These are phyloP conservation scores for Gryllus longicercus DNA, from an alignment of 2,888 invertebrate genomes.

Conservation along the genomic window DNA sequence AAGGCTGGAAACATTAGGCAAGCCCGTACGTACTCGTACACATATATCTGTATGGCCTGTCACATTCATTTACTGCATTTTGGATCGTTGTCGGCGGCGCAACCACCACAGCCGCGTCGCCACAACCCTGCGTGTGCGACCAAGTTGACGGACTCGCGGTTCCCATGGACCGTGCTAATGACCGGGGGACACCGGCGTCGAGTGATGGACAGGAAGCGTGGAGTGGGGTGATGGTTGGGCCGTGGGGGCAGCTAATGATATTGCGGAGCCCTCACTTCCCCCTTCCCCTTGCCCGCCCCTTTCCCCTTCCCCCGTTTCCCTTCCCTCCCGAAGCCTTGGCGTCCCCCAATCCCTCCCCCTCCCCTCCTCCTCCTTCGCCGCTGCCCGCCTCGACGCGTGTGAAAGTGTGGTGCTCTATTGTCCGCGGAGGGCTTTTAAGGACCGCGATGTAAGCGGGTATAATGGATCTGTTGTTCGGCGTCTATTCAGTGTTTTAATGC, in stretches of 20 bases:
- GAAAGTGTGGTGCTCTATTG: slow-evolving; percentile 17
- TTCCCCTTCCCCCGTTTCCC: neutral
- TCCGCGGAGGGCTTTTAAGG: slow-evolving; percentile 8
- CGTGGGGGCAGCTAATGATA: neutral
- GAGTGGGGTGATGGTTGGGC: too few relatives aligned
- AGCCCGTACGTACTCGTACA: too few relatives aligned
- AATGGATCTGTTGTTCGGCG: slow-evolving; percentile 1
- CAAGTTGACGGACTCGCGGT: too few relatives aligned
- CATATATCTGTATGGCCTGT: too few relatives aligned
- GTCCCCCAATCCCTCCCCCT: neutral
- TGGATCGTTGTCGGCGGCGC: too few relatives aligned
- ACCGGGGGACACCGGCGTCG: too few relatives aligned
- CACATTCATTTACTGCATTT: too few relatives aligned
- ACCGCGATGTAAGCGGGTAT: slow-evolving; percentile 2
- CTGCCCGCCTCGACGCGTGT: neutral
- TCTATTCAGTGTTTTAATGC: slow-evolving; percentile 2
- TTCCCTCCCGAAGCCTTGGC: neutral
- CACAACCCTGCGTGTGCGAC: too few relatives aligned
- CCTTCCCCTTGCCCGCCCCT: neutral
- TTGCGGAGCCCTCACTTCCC: neutral
- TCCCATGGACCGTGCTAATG: too few relatives aligned
- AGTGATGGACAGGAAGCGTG: too few relatives aligned
- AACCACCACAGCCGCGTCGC: too few relatives aligned
- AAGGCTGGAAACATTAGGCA: too few relatives aligned
- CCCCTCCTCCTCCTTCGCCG: neutral